Conservation (phyloP, 2,113 vertebrate genomes). For the Centrocercus urophasianus region DNA sequence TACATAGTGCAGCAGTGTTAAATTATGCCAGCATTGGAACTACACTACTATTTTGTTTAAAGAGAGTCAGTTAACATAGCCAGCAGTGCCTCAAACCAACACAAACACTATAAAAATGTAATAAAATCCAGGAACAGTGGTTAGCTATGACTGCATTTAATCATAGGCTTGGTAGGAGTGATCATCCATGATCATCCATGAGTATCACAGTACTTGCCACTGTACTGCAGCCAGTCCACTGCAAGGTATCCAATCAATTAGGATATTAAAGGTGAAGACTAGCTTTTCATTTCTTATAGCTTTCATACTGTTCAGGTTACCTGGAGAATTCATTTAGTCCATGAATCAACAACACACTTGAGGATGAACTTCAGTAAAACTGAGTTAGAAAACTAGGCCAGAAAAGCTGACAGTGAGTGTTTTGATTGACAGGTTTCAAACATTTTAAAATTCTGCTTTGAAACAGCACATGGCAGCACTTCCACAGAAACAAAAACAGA, state of each 20-base stretch:
- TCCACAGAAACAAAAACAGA: background rate
- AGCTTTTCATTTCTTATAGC: background rate
- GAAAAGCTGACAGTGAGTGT: background rate
- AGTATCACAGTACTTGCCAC: background rate
- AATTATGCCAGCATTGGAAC: background rate
- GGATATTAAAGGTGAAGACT: background rate
- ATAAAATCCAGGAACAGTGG: background rate
- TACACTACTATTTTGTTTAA: background rate
- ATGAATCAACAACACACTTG: background rate
- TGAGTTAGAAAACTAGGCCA: background rate
- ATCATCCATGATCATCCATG: background rate
- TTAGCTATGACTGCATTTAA: background rate
- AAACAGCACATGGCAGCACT: background rate
- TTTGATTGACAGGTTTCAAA: background rate
- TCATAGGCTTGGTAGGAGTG: background rate
- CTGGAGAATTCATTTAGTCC: background rate
- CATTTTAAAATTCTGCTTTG: background rate
- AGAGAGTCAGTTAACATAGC: background rate
- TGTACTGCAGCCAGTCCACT: background rate
- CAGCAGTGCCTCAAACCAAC: background rate
- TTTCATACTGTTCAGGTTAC: background rate
- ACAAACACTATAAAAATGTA: background rate
- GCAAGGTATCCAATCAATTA: background rate
- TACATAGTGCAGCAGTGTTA: background rate
- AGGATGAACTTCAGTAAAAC: background rate